Evolutionary conservation across 2,797 vertebrate species (phyloP), one percentile per base, ranked within the genome.

Genomic region (Parauchenoglanis ngamensis): DNA sequence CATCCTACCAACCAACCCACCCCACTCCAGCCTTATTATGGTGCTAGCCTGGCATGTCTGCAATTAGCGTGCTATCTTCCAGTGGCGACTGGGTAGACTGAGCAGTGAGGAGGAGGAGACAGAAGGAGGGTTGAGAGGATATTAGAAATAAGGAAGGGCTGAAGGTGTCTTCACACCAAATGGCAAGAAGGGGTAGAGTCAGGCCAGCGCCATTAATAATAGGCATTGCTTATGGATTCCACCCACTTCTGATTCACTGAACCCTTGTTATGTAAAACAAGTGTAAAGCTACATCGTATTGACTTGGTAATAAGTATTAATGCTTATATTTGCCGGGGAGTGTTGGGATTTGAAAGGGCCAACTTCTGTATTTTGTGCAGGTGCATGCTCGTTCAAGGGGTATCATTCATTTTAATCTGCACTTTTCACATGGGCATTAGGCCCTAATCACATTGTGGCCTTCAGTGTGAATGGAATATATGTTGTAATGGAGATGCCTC

Each of bases 11-110:
- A 73, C 52, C 78, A 77, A 61, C 85, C 72, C 70, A 78, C 90
- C 95, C 95, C 95, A 94, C 95, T 95, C 95, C 94, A 95, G 95
- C 95, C 96, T 96, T 96, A 97, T 96, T 96, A 96, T 96, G 96
- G 96, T 95, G 95, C 95, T 95, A 96, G 96, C 95, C 95, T 96
- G 90, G 96, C 94, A 95, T 96, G 96, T 96, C 96, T 96, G 96
- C 96, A 96, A 96, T 97, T 97, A 97, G 96, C 94, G 96, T 94
- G 94, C 85, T 88, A 87, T 90, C 89, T 91, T 89, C 83, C 90
- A 89, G 90, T 56, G 79, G 57, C 59, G 90, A 87, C 78, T 84
- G 87, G 82, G 86, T 86, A 89, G 82, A 87, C 84, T 59, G 59
- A 87, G 84, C 68, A 56, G 67, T 52, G 46, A 56, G 75, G 31